Evolutionary conservation across 2,113 vertebrate species (phyloP), one percentile per base, ranked within the genome.

Genomic region (Eptesicus fuscus): DNA sequence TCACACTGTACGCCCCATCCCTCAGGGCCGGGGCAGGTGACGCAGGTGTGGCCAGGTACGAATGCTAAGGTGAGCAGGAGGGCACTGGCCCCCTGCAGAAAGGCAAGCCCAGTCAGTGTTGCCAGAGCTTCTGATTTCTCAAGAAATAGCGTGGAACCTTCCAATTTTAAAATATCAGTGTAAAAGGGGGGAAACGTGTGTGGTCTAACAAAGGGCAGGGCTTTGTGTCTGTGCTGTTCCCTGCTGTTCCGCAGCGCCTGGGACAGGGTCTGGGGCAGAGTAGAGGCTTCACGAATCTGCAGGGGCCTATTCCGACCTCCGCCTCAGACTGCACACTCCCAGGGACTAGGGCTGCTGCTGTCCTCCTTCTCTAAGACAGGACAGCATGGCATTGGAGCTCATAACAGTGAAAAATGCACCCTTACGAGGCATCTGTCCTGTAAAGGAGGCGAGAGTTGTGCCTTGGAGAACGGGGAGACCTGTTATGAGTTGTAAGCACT

Each of bases 161-260:
- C 92, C 63, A 14, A 44, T 83, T 95, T 76, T 78, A 93, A 94
- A 88, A 86, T 61, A 95, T 17, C 69, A 23, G 37, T 37, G 93
- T 70, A 2, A 78, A 35, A n/a, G 35, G 35, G 76, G 67, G 71
- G 32, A 23, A 80, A 47, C n/a, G 20, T 8, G 35, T 2, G 22
- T 49, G 28, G 42, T 12, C 51, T 77, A 71, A 82, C 7, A 25
- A 18, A 0, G 23, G 49, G 35, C 78, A 40, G 63, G 67, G 78
- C 40, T 91, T 20, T 37, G 69, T 2, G 14, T 49, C 53, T 69
- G 5, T 10, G 9, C 14, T 42, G 51, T 56, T 37, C 59, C 37
- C 80, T 10, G 47, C 69, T 63, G 13, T 7, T 1, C 42, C 83
- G 9, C n/a, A 7, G 88, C 0, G 17, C 44, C 69, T 8, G 65